Evolutionary conservation across 2,113 vertebrate species (phyloP).

Genomic region (Onychostruthus taczanowskii): DNA sequence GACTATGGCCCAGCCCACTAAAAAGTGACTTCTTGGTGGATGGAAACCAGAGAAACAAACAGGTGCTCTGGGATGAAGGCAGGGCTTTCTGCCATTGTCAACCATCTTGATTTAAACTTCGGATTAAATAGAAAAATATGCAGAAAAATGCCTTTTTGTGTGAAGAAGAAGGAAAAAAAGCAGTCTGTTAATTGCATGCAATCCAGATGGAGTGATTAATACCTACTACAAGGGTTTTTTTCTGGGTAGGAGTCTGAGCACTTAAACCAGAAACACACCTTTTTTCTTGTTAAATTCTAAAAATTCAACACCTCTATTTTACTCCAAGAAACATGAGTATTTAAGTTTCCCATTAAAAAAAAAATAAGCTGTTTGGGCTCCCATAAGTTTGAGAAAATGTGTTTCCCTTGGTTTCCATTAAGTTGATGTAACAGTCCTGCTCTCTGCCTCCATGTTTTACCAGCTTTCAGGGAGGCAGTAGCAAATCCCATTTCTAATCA

Average conservation of each 20-base stretch:
- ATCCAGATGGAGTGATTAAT: neutral
- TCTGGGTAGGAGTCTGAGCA: neutral
- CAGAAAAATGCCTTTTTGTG: neutral
- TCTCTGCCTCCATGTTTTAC: neutral
- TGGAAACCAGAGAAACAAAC: neutral
- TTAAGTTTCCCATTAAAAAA: constrained; percentile 35
- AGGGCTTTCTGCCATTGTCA: neutral
- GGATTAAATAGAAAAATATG: neutral
- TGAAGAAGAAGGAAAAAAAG: neutral
- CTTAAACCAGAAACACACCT: neutral
- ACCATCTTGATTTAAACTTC: neutral
- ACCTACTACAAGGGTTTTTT: neutral
- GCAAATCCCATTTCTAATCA: neutral
- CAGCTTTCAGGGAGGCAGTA: neutral
- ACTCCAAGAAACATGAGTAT: neutral
- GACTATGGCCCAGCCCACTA: neutral
- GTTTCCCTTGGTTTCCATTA: neutral
- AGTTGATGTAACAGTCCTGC: neutral
- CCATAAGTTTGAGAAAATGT: neutral
- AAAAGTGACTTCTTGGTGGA: neutral
- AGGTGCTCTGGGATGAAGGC: neutral
- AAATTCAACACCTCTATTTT: constrained; percentile 32
- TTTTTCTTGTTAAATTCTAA: constrained; percentile 38
- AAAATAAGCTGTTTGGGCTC: neutral
- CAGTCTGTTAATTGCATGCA: neutral